phyloP scores from a whole-genome alignment of 1,140 invertebrate genomes.

The Magallana angulata region DNA sequence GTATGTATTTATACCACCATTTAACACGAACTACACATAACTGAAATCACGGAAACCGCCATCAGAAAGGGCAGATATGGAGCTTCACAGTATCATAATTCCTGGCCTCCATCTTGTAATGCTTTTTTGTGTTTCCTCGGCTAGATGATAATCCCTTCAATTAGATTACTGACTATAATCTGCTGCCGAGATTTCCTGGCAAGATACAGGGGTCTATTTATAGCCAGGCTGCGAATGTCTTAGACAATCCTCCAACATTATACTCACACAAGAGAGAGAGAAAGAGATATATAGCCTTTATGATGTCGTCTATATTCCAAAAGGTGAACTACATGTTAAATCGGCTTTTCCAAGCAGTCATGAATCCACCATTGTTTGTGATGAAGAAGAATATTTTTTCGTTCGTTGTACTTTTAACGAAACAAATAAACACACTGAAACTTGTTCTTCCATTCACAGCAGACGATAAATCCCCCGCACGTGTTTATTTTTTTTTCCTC shows the following conservation, averaged over 20 bases:
- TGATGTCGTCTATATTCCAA: no score
- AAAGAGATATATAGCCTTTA: no score
- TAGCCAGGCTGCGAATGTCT: slow-evolving; percentile 25
- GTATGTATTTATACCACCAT: not conserved
- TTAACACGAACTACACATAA: not conserved
- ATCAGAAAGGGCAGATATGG: not conserved
- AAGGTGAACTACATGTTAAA: no score
- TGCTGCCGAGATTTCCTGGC: slow-evolving; percentile 9
- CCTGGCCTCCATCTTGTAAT: slow-evolving; percentile 10
- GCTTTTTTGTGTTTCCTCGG: not conserved
- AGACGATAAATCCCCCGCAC: not conserved
- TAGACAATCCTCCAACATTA: slow-evolving; percentile 17
- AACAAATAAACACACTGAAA: no score
- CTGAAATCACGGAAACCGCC: not conserved
- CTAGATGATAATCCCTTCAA: slow-evolving; percentile 35
- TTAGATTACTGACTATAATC: slow-evolving; percentile 40
- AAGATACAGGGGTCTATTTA: slow-evolving; percentile 13
- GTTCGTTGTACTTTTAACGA: no score
- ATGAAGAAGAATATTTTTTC: no score
- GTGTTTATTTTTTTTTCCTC: slow-evolving; percentile 10
- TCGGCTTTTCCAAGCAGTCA: no score
- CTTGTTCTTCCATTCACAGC: not conserved
- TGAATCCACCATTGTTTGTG: no score
- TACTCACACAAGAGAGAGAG: not conserved
- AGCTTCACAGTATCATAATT: not conserved